A percentile compares a stretch with the other conserved stretches of the same genome.
phyloP scores from a whole-genome alignment of 2,888 invertebrate genomes.

The Folsomia manolachei region DNA sequence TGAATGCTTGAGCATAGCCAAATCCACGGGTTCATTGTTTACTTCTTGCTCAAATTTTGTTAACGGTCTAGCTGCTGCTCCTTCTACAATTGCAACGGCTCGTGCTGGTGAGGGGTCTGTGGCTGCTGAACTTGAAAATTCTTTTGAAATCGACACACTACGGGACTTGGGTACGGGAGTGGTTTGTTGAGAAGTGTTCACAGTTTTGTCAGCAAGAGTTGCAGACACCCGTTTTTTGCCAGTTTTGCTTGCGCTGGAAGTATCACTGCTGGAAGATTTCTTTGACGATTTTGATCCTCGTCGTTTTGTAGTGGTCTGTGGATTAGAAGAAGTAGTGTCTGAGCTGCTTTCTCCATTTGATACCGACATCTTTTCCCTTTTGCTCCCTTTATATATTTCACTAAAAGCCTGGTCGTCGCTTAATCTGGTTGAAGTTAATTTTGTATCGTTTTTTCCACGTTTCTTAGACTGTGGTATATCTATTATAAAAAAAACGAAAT shows the following conservation, averaged over 20 bases:
- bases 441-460: constrained; percentile 1
- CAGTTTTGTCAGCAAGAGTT: not conserved
- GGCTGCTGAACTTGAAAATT: constrained; percentile 3
- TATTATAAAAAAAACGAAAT: not conserved
- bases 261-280: not conserved
- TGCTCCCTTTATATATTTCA: not conserved
- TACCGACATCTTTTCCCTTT: not conserved
- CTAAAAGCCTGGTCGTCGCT: not conserved
- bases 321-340: not conserved
- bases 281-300: not conserved
- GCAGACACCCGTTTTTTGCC: not conserved
- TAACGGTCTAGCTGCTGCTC: constrained; percentile 25
- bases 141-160: not conserved
- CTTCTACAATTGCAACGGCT: constrained; percentile 32
- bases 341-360: not conserved
- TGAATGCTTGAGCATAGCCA: constrained; percentile 10
- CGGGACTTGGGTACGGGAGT: not conserved
- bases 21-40: constrained; percentile 33
- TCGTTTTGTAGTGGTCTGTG: not conserved
- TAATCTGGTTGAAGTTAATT: constrained; percentile 4
- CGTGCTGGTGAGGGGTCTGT: constrained; percentile 26
- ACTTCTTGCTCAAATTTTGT: constrained; percentile 32
- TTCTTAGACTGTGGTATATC: not conserved
- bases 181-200: not conserved
- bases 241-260: not conserved